A percentile compares a stretch with the other conserved stretches of the same genome.
Evolutionary conservation across 2,797 vertebrate species (phyloP).

Genomic region (Tinamus major): DNA sequence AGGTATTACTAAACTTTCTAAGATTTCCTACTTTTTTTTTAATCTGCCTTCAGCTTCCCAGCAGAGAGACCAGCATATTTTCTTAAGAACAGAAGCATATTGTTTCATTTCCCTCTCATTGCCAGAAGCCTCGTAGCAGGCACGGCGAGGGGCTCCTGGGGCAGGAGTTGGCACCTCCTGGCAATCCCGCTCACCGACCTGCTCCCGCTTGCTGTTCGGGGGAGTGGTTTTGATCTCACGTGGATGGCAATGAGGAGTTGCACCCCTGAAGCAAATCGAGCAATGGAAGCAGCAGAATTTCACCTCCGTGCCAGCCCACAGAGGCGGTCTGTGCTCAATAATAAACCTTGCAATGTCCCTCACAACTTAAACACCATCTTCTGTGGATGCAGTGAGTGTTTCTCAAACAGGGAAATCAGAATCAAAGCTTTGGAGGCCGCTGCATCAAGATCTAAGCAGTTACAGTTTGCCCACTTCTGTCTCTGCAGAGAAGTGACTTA

Average conservation of each 20-base stretch:
- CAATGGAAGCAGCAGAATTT: background rate
- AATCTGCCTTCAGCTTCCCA: background rate
- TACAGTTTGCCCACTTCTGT: background rate
- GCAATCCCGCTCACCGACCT: background rate
- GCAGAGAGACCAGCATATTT: background rate
- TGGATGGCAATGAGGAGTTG: background rate
- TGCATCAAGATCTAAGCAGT: background rate
- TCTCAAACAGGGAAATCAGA: background rate
- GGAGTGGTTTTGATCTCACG: rapidly evolving
- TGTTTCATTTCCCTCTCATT: background rate
- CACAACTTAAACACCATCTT: background rate
- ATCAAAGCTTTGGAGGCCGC: background rate
- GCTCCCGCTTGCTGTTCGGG: background rate
- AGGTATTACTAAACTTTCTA: background rate
- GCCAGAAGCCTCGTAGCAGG: background rate
- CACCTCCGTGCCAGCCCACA: rapidly evolving
- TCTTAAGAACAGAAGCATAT: background rate
- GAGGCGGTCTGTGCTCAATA: background rate
- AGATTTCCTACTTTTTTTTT: too few species aligned
- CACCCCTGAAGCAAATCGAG: background rate
- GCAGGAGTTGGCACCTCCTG: background rate
- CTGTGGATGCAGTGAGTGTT: background rate
- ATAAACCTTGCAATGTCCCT: background rate
- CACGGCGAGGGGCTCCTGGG: background rate
- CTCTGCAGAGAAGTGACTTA: background rate